Conservation (phyloP, 2,113 vertebrate species). For the Dicaeum eximium region DNA sequence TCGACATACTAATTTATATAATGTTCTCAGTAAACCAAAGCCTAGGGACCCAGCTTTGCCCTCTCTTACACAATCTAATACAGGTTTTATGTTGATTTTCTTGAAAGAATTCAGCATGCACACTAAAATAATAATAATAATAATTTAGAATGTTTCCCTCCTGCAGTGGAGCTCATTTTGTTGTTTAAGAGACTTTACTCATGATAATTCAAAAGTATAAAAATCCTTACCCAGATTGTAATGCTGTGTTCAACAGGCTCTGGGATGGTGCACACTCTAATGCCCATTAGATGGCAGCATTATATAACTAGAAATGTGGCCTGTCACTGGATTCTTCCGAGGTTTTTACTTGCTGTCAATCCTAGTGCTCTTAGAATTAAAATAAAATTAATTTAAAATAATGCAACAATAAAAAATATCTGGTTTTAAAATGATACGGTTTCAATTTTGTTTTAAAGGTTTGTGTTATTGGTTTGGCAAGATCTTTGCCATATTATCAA, state of each 20-base stretch:
- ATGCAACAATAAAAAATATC: not conserved
- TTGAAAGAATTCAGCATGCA: not conserved
- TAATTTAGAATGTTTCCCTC: not conserved
- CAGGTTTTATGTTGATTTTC: not conserved
- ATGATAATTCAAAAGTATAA: not conserved
- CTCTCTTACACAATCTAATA: not conserved
- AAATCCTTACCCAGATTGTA: not conserved
- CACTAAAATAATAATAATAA: not conserved
- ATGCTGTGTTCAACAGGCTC: not conserved
- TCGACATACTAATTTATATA: not conserved
- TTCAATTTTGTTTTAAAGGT: not conserved
- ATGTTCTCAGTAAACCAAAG: not conserved
- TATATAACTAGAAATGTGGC: not conserved
- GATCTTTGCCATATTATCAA: not conserved
- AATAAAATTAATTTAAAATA: not conserved
- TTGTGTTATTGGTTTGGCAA: not conserved
- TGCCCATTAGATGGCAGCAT: conserved; percentile 38
- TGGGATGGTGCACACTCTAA: not conserved
- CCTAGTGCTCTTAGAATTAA: not conserved
- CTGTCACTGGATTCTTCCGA: not conserved
- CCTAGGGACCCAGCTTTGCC: not conserved
- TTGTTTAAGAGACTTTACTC: not conserved
- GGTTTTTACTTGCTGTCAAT: not conserved
- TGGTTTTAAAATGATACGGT: not conserved
- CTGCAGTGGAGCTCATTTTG: not conserved